Base-by-base conservation (phyloP, 1,140 invertebrate species). In the Trichoplusia ni region DNA sequence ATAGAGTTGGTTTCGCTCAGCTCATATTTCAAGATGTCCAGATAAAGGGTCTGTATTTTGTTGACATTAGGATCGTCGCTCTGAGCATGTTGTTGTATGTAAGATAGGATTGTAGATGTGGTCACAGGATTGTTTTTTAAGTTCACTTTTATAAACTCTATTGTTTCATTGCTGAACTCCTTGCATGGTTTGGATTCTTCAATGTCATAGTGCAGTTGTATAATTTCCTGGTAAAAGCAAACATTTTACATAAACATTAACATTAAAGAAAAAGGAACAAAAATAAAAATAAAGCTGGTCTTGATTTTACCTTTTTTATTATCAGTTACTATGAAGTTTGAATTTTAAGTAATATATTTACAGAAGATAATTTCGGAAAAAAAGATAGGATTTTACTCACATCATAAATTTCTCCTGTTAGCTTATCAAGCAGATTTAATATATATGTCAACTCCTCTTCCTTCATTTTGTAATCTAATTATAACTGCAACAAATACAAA, bases 361-460 rank as follows among this genome's bases (percentile, higher is more conserved):
- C n/a, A n/a, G n/a, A n/a, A n/a, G n/a, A n/a, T n/a, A n/a, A n/a
- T n/a, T n/a, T n/a, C n/a, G 25, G 7, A 27, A 27, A 27, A 27
- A 4, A 7, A 4, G 7, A 27, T 27, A 27, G 3, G 18, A 25
- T 23, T 35, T 53, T 33, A 69, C 77, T 75, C 70, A 88, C 86
- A 70, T 82, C 67, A 75, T 76, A 84, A 31, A 86, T 62, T 60
- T 77, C 73, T 49, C 68, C 75, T 47, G 69, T 73, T 2, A 86
- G 53, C 62, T 85, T 62, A 68, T 90, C 84, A 51, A 88, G 72
- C 3, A 90, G 71, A 11, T 71, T 69, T 25, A 90, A 65, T 29
- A 81, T 70, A 58, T 90, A 90, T 67, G 83, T 84, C 8, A 88
- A 42, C 53, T 90, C 86, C 38, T 83, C 84, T 67, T 90, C 83